Conservation (phyloP, 1,140 invertebrate genomes). For the Zaprionus tsacasi region DNA sequence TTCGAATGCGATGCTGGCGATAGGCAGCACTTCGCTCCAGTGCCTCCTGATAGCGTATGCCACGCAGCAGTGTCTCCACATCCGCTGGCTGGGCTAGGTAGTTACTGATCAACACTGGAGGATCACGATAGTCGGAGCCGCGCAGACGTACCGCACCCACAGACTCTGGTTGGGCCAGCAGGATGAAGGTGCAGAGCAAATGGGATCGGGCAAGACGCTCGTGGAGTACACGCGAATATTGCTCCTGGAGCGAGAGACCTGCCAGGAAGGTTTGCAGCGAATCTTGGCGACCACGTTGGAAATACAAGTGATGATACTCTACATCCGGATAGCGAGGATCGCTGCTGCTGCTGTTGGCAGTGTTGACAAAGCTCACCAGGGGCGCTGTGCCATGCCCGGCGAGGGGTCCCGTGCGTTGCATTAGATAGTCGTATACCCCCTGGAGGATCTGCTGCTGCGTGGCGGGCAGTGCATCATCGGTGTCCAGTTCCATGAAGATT, state of each 20-base stretch:
- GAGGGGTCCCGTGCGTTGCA: slow-evolving; percentile 84
- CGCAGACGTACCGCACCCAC: slow-evolving; percentile 88
- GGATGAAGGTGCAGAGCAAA: slow-evolving; percentile 86
- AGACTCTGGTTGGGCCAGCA: slow-evolving; percentile 90
- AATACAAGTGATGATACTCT: slow-evolving; percentile 65
- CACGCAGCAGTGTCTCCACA: slow-evolving; percentile 88
- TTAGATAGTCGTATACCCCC: slow-evolving; percentile 59
- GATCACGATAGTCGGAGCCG: slow-evolving; percentile 88
- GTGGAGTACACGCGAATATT: slow-evolving; percentile 39
- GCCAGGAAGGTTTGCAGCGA: slow-evolving; percentile 29
- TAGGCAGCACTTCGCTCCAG: slow-evolving; percentile 86
- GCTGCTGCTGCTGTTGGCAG: slow-evolving; percentile 34
- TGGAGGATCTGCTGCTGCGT: slow-evolving; percentile 38
- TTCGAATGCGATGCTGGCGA: slow-evolving; percentile 85
- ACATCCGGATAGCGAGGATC: slow-evolving; percentile 74
- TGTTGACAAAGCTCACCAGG: slow-evolving; percentile 62
- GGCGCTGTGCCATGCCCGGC: slow-evolving; percentile 84
- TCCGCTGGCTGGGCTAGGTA: slow-evolving; percentile 88
- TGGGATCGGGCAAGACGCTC: slow-evolving; percentile 26
- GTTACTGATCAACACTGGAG: slow-evolving; percentile 90
- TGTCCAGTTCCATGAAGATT: slow-evolving; percentile 65
- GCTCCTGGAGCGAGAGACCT: slow-evolving; percentile 52
- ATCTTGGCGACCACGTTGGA: slow-evolving; percentile 43
- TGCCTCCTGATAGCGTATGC: slow-evolving; percentile 87
- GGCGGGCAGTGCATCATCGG: slow-evolving; percentile 40